Evolutionary conservation across 2,888 invertebrate genomes (phyloP).

Genomic region (Nesidiocoris tenuis): DNA sequence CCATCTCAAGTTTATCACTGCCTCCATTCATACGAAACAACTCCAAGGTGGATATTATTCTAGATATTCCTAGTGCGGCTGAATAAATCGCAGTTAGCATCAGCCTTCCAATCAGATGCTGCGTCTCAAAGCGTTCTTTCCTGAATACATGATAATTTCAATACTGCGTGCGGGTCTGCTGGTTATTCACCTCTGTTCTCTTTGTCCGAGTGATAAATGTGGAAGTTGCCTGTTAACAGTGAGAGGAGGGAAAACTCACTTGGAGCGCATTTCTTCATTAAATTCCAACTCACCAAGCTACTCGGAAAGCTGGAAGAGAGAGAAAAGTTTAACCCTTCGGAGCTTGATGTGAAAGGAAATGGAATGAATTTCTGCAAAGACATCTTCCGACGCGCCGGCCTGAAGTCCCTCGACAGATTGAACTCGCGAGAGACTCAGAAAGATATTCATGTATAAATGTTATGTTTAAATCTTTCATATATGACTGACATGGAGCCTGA

Average conservation of each 20-base stretch:
- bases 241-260: no score
- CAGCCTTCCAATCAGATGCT: no score
- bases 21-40: no score
- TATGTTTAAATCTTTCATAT: constrained; percentile 38
- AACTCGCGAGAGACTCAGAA: not conserved
- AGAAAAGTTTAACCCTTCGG: not conserved
- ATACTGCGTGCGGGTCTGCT: not conserved
- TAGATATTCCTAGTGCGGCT: no score
- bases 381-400: not conserved
- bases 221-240: no score
- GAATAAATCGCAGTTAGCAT: no score
- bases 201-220: no score
- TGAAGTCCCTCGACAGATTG: not conserved
- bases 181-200: no score
- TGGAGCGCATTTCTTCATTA: not conserved
- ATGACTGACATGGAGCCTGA: constrained; percentile 26
- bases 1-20: no score
- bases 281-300: not conserved
- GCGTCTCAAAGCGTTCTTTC: no score
- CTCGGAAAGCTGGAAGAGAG: not conserved
- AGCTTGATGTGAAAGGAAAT: not conserved
- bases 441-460: constrained; percentile 3
- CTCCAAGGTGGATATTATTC: no score
- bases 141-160: not conserved
- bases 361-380: not conserved